Evolutionary conservation across 1,140 invertebrate species (phyloP).

Genomic region (Anthonomus grandis): DNA sequence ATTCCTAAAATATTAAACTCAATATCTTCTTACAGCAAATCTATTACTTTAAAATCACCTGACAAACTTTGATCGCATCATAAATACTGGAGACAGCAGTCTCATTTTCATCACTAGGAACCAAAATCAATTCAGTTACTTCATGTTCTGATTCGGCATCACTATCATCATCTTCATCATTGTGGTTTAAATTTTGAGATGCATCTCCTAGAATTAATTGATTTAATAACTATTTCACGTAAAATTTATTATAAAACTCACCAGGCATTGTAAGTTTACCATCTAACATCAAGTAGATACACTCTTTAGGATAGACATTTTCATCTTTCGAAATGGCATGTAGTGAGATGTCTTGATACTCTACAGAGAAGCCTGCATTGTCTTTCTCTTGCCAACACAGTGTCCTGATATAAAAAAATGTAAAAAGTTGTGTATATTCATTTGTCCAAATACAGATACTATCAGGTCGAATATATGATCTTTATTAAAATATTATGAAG

Average conservation of each 20-base stretch:
- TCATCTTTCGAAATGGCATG: slow-evolving; percentile 71
- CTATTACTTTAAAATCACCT: slow-evolving; percentile 45
- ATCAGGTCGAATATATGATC: no score
- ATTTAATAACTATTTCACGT: not conserved
- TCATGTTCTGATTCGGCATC: slow-evolving; percentile 51
- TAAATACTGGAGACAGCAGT: slow-evolving; percentile 53
- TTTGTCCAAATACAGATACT: no score
- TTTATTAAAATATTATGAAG: no score
- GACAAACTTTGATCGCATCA: slow-evolving; percentile 66
- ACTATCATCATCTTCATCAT: slow-evolving; percentile 53
- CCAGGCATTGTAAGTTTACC: slow-evolving; percentile 57
- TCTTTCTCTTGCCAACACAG: slow-evolving; percentile 61
- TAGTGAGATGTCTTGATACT: slow-evolving; percentile 69
- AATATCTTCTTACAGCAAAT: not conserved
- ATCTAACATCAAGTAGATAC: slow-evolving; percentile 70
- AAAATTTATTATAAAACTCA: slow-evolving; percentile 41
- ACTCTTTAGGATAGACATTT: slow-evolving; percentile 61
- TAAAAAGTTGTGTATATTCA: no score
- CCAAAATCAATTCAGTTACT: slow-evolving; percentile 66
- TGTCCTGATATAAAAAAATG: slow-evolving; percentile 55
- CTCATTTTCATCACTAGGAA: slow-evolving; percentile 55
- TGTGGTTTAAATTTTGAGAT: slow-evolving; percentile 47
- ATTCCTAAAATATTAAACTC: slow-evolving; percentile 28
- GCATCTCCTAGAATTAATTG: slow-evolving; percentile 23
- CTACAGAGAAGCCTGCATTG: slow-evolving; percentile 65